Base-by-base conservation (phyloP, 2,888 invertebrate species). In the Cyrtodaria siliqua region DNA sequence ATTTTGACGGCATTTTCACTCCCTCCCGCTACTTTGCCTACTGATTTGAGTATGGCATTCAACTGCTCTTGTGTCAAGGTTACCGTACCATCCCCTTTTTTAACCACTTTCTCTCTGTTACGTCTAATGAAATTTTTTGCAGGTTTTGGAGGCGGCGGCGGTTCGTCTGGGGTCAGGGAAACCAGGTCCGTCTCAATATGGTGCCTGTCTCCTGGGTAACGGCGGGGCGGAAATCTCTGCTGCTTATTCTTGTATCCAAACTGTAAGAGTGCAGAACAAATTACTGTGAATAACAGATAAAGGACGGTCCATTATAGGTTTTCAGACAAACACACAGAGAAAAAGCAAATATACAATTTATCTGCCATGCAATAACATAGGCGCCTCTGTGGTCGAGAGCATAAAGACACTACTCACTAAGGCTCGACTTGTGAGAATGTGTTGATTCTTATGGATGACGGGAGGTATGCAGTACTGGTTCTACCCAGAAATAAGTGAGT, bases 21-120 rank as follows among this genome's bases (percentile, higher is more conserved):
- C 16, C 87, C 87, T 18, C 85, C 77, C 8, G 85, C 81, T 44
- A 83, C 78, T 72, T 88, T 89, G 47, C 89, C 89, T 3, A 91
- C 86, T 14, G 91, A 88, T 24, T 82, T 80, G 52, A 91, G 79
- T 20, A 91, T 87, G 6, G 90, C 87, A 62, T 87, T 88, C 40
- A 91, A 77, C 75, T 91, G 90, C 6, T 88, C 89, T 60, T 91
- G 89, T 2, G 90, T 90, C 40, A 91, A 71, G 33, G 89, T 91
- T 42, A 90, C 89, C 12, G 87, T 84, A 9, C 53, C 52, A 27
- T 76, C 71, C 18, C 64, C 63, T 9, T 76, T 57, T 16, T 62
- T 59, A 8, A 59, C 63, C 8, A 82, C 23, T 70, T 79, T 77
- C 12, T 83, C 79, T 59, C 77, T 77, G 76, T 89, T 89, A 18